Percentiles rank a stretch among this genome's conserved stretches.
Evolutionary conservation across 2,888 invertebrate species (phyloP).

Genomic region (Ypsolopha sequella): DNA sequence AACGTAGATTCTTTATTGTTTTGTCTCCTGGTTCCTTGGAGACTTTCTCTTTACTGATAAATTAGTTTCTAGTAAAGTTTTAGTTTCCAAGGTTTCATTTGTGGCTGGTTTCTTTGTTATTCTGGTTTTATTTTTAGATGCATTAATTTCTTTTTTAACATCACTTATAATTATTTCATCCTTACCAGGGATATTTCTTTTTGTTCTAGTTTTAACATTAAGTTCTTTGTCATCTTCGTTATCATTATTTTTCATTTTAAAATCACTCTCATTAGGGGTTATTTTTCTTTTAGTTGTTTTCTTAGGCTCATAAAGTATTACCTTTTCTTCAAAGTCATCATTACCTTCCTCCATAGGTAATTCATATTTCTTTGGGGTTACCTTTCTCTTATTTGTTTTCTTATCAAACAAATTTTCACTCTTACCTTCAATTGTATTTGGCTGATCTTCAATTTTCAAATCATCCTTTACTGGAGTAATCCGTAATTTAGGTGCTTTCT

Average conservation of each 20-base stretch:
- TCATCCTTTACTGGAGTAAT: conserved; percentile 17
- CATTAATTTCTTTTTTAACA: too few relatives aligned
- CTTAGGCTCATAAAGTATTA: too few relatives aligned
- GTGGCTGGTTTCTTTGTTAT: neutral
- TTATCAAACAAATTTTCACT: neutral
- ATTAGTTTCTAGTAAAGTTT: neutral
- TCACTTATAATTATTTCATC: neutral
- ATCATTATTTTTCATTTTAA: neutral
- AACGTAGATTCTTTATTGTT: too few relatives aligned
- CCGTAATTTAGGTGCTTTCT: neutral
- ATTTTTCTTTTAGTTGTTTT: too few relatives aligned
- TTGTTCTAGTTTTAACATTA: neutral
- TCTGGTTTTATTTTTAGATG: neutral
- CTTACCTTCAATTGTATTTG: conserved; percentile 19
- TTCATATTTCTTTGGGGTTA: neutral
- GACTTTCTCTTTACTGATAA: neutral
- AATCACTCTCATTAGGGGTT: too few relatives aligned
- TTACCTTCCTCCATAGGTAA: neutral
- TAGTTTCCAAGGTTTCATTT: neutral
- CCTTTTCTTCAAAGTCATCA: neutral
- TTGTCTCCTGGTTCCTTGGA: too few relatives aligned
- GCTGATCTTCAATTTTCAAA: conserved; percentile 5
- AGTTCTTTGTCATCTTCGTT: neutral
- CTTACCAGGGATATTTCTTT: neutral
- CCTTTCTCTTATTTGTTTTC: neutral